Evolutionary conservation across 1,140 invertebrate genomes (phyloP), one percentile per base, ranked within the genome.

Genomic region (Ips typographus): DNA sequence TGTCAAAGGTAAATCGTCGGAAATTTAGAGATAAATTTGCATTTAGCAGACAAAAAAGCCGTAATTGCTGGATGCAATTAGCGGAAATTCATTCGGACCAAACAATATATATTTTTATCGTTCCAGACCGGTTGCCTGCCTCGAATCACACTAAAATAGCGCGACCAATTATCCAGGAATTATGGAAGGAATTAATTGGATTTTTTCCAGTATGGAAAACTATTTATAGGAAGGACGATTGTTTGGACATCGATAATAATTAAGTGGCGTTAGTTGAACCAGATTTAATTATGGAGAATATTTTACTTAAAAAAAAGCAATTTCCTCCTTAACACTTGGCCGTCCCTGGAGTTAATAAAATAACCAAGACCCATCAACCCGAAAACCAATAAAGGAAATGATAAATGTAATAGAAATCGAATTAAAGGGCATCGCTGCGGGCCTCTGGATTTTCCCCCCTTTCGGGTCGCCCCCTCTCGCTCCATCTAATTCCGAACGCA

Each of bases 401-500:
- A 70, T 70, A 70, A 70, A 70, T 64, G 60, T 70, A 70, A 64
- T 70, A 64, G 68, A 70, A 70, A 64, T 70, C 60, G 60, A 59
- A 70, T 70, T 70, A 70, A 64, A 22, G 68, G 68, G 60, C 60
- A 61, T 58, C 38, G 40, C 36, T 44, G 40, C 6, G 40, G 43
- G 67, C 59, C 6, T 5, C 51, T 8, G 36, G 6, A 40, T 38
- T 22, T 47, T 36, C 43, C 43, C 3, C 68, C 40, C 49, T 49
- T 41, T 41, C 7, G 40, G 40, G 4, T 3, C 22, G 22, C 22
- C 22, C 22, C 40, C 40, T 58, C n/a, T 38, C 43, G 61, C 68
- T 64, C 61, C 60, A 70, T 64, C 68, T 64, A 70, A 70, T 70
- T 70, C 56, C 68, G 61, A 70, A 70, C 68, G 71, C 71, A 72